Percentiles rank a stretch among this genome's conserved stretches.
Conservation (phyloP, 2,888 invertebrate genomes). For the Heliothis peltigera region DNA sequence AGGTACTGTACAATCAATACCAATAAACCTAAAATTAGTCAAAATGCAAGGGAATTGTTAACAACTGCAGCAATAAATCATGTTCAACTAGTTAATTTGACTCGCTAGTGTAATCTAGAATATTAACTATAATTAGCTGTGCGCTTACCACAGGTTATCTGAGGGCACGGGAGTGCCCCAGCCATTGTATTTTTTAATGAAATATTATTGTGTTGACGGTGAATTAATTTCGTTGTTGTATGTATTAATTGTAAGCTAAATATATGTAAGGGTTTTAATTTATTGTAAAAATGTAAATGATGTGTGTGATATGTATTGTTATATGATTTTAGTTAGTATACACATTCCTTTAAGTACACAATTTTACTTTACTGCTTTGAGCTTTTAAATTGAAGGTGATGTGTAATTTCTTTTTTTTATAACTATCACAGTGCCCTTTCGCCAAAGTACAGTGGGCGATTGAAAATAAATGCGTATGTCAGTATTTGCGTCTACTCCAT, state of each 20-base stretch:
- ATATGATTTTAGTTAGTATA: constrained; percentile 12
- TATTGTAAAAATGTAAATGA: no score
- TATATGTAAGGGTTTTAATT: constrained; percentile 32
- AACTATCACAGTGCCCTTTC: neutral
- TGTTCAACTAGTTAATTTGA: constrained; percentile 14
- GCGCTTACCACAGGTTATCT: neutral
- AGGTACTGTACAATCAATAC: constrained; percentile 10
- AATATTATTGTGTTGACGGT: constrained; percentile 6
- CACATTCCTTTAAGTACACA: constrained; percentile 4
- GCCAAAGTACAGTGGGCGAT: neutral
- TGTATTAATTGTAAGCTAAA: constrained; percentile 5
- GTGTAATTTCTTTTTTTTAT: neutral
- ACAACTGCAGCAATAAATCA: constrained; percentile 26
- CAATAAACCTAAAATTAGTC: constrained; percentile 1
- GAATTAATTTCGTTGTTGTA: constrained; percentile 14
- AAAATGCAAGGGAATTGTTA: constrained; percentile 12
- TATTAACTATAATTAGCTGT: constrained; percentile 8
- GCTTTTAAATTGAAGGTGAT: neutral
- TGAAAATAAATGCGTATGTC: no score
- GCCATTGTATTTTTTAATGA: neutral
- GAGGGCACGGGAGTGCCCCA: no score
- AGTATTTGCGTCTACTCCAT: neutral
- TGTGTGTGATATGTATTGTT: neutral
- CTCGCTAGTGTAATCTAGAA: constrained; percentile 1
- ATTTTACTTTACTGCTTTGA: neutral